Base-by-base conservation (phyloP, 2,797 vertebrate genomes). In the Etheostoma perlongum region DNA sequence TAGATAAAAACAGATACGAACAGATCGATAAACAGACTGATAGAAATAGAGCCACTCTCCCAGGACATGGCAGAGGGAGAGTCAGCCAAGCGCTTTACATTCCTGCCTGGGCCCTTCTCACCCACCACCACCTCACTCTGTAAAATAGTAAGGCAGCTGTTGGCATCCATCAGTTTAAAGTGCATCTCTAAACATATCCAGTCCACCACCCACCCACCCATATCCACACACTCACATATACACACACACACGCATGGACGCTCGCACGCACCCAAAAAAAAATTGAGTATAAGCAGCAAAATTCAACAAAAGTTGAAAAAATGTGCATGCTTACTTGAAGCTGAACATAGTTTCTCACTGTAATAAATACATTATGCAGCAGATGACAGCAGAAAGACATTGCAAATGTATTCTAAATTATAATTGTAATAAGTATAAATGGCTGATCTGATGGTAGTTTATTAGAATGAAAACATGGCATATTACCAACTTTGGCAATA, bases 111-210 rank as follows among this genome's bases (percentile, higher is more conserved):
- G 60, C 93, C 87, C 95, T 94, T 94, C 94, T 96, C 96, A 94
- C 94, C 94, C 94, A 92, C 93, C 92, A 95, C 94, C 96, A 96
- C 95, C 96, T 97, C 97, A 98, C 95, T 95, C 91, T 91, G 96
- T 95, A 97, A 98, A 98, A 97, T 92, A 95, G 97, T 96, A 97
- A 96, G 95, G 96, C 98, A 99, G 97, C 97, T 99, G 97, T 96
- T 95, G 92, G 94, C 94, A 95, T 97, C 96, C 93, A 95, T 99
- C 97, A 97, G 92, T 94, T 93, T 93, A 94, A 96, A 96, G 94
- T 95, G 95, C 96, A 96, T 95, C 94, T 96, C 95, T 91, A 92
- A 96, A 96, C 96, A 95, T 95, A 96, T 95, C 95, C 96, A 96
- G 92, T 95, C 94, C 92, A 95, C 94, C 94, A n/a, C 59, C 19